phyloP scores from a whole-genome alignment of 2,113 vertebrate genomes.

The Cardinalis cardinalis region DNA sequence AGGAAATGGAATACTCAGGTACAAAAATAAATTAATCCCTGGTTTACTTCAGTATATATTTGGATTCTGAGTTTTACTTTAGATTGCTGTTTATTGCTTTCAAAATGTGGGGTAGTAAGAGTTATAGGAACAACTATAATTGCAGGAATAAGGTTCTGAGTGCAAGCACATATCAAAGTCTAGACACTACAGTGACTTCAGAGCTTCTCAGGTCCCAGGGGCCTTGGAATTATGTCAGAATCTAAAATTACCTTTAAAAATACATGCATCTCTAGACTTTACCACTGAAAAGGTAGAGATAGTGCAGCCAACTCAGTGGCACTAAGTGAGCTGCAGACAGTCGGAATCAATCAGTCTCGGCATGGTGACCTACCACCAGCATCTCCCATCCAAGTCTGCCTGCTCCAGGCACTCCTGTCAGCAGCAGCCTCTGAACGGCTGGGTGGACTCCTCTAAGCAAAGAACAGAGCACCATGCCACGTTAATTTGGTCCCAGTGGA shows the following conservation, averaged over 20 bases:
- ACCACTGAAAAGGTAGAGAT: background rate
- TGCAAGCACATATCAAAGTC: background rate
- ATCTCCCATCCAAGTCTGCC: background rate
- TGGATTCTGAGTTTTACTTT: background rate
- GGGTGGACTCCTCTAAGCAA: background rate
- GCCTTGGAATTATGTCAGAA: conserved; percentile 18
- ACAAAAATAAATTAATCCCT: background rate
- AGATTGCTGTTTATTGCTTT: background rate
- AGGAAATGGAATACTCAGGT: background rate
- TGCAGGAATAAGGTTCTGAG: background rate
- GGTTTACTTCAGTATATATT: background rate
- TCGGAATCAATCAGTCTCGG: background rate
- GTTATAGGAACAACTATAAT: background rate
- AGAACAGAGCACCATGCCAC: background rate
- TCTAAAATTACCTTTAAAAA: background rate
- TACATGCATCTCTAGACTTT: background rate
- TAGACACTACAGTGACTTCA: background rate
- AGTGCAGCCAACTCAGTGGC: background rate
- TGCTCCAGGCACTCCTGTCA: background rate
- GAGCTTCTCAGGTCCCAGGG: background rate
- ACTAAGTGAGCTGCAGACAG: conserved; percentile 26
- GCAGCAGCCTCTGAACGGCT: background rate
- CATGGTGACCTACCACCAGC: background rate
- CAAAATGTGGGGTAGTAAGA: background rate
- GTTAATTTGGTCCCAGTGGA: background rate